Conservation (phyloP, 2,888 invertebrate genomes). For the Thymelicus acteon region DNA sequence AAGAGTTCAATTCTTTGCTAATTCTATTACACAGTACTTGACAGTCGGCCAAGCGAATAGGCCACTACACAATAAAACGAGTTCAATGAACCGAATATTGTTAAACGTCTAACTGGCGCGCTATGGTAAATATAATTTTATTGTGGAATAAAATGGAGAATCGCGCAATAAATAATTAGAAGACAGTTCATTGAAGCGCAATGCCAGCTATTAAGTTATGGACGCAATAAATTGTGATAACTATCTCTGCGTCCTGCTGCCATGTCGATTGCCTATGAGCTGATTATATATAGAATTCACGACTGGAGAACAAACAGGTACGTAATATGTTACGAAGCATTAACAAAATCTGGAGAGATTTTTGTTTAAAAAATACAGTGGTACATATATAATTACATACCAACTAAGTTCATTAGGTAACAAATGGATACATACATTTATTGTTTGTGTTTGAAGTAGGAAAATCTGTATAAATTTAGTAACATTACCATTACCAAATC, state of each 20-base stretch:
- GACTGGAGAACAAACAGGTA: neutral
- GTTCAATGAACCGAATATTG: slow-evolving; percentile 28
- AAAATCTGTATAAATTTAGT: too few relatives aligned
- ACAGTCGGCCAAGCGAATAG: slow-evolving; percentile 40
- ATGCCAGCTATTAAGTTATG: slow-evolving; percentile 41
- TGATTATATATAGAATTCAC: neutral
- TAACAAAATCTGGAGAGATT: too few relatives aligned
- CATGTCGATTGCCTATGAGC: slow-evolving; percentile 11
- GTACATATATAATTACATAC: too few relatives aligned
- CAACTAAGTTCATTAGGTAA: too few relatives aligned
- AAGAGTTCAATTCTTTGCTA: slow-evolving; percentile 25
- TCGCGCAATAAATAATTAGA: slow-evolving; percentile 40
- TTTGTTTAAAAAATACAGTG: too few relatives aligned
- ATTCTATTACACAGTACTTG: slow-evolving; percentile 32
- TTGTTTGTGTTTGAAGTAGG: too few relatives aligned
- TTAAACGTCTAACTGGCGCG: slow-evolving; percentile 22
- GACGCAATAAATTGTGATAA: slow-evolving; percentile 44
- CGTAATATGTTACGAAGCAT: too few relatives aligned
- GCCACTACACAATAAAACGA: slow-evolving; percentile 31
- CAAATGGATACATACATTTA: too few relatives aligned
- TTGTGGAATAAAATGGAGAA: slow-evolving; percentile 23
- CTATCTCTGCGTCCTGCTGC: slow-evolving; percentile 37
- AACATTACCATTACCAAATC: too few relatives aligned
- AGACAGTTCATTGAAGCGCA: slow-evolving; percentile 40
- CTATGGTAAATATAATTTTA: slow-evolving; percentile 28